These are phyloP conservation scores for Poeciliopsis retropinna DNA, from an alignment of 2,113 vertebrate species.

Conservation along the genomic window DNA sequence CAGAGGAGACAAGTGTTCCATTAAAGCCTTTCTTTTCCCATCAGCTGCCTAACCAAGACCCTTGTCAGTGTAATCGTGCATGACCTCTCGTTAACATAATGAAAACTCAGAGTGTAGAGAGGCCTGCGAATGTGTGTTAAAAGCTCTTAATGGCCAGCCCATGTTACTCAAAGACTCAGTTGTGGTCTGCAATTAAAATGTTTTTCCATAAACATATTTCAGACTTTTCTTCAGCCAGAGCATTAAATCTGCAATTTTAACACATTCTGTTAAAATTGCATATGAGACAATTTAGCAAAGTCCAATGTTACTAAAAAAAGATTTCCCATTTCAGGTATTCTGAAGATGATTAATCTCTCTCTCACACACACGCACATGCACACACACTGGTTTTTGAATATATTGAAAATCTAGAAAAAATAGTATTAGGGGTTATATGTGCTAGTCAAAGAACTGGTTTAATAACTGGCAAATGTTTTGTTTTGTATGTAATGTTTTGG, in stretches of 20 bases:
- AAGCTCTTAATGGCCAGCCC: conserved; percentile 67
- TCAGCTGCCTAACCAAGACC: conserved; percentile 50
- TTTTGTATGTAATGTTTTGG: too few species aligned
- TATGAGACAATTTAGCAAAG: conserved; percentile 1
- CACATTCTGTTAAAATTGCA: neutral
- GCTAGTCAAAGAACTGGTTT: too few species aligned
- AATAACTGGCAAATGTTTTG: too few species aligned
- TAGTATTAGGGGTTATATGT: too few species aligned
- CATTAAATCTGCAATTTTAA: conserved; percentile 32
- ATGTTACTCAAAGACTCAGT: conserved; percentile 47
- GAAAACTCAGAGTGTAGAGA: conserved; percentile 52
- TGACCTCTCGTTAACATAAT: conserved; percentile 71
- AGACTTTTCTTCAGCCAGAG: conserved; percentile 5
- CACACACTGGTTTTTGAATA: too few species aligned
- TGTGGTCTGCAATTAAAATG: conserved; percentile 50
- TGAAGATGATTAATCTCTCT: neutral
- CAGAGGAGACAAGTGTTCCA: conserved; percentile 65
- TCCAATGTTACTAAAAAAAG: too few species aligned
- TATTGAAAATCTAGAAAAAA: too few species aligned
- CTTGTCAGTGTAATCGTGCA: conserved; percentile 67
- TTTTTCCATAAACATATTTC: conserved; percentile 59
- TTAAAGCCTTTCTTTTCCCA: conserved; percentile 72
- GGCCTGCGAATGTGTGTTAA: conserved; percentile 59
- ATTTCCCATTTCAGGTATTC: too few species aligned
- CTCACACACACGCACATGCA: too few species aligned